Percentiles rank a stretch among this genome's conserved stretches.
phyloP scores from a whole-genome alignment of 2,113 vertebrate species.

The Callionymus lyra region DNA sequence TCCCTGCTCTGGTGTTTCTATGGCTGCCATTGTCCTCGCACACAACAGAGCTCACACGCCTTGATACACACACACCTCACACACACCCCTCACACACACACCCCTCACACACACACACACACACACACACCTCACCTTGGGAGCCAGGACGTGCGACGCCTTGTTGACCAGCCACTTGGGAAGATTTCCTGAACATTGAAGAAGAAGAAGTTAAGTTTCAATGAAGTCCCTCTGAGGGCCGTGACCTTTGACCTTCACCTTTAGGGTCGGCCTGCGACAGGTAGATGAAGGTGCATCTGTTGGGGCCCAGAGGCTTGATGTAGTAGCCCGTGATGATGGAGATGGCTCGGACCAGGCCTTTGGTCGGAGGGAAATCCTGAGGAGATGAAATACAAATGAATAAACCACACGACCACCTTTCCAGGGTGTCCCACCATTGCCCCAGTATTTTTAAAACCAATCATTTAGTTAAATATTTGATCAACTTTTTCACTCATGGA shows the following conservation, averaged over 20 bases:
- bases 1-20: constrained; percentile 35
- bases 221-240: too few relatives aligned
- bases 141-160: constrained; percentile 66
- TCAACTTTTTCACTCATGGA: too few relatives aligned
- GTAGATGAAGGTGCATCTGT: constrained; percentile 70
- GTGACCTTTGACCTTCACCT: constrained; percentile 44
- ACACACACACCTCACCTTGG: constrained; percentile 45
- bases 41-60: constrained; percentile 28
- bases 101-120: constrained; percentile 39
- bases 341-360: constrained; percentile 66
- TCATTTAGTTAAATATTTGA: too few relatives aligned
- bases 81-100: constrained; percentile 30
- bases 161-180: constrained; percentile 76
- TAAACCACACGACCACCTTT: too few relatives aligned
- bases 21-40: constrained; percentile 50
- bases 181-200: constrained; percentile 72
- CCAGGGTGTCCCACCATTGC: too few relatives aligned
- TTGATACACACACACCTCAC: constrained; percentile 3
- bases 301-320: constrained; percentile 61
- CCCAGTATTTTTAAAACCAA: too few relatives aligned
- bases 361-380: constrained; percentile 65
- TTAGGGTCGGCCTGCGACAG: constrained; percentile 75
- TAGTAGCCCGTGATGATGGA: constrained; percentile 68
- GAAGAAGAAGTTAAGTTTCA: neutral
- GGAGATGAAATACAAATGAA: too few relatives aligned